Evolutionary conservation across 2,888 invertebrate genomes (phyloP).

Genomic region (Brachyptera putata): DNA sequence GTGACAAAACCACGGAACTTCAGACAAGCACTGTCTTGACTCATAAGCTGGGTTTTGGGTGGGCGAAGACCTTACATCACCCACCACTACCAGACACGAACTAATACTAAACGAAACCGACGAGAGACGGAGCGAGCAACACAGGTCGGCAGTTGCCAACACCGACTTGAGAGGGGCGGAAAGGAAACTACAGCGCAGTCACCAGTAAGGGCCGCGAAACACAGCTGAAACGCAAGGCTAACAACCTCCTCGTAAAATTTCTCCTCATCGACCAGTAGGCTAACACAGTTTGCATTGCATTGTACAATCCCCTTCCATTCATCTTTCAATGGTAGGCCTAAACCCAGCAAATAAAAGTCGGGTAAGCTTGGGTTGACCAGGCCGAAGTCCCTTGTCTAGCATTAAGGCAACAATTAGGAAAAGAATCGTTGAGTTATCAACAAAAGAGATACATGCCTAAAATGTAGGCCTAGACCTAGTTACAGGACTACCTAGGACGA

Average conservation of each 20-base stretch:
- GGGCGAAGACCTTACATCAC: constrained; percentile 19
- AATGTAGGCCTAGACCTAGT: no score
- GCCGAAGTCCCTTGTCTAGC: no score
- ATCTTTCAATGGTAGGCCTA: no score
- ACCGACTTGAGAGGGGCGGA: constrained; percentile 2
- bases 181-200: constrained; percentile 33
- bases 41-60: constrained; percentile 7
- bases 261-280: background rate
- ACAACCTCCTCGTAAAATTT: constrained; percentile 3
- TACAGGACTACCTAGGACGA: no score
- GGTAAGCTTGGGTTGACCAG: no score
- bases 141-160: background rate
- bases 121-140: background rate
- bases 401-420: no score
- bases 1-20: constrained; percentile 8
- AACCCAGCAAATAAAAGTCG: no score
- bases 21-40: background rate
- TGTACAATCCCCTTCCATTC: no score
- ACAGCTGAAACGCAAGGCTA: constrained; percentile 24
- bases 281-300: no score
- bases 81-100: constrained; percentile 12
- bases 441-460: no score
- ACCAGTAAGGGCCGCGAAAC: constrained; percentile 39
- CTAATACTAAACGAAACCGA: background rate
- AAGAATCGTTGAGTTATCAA: no score